Conservation (phyloP, 1,140 invertebrate genomes). For the Drosophila chauvacae region DNA sequence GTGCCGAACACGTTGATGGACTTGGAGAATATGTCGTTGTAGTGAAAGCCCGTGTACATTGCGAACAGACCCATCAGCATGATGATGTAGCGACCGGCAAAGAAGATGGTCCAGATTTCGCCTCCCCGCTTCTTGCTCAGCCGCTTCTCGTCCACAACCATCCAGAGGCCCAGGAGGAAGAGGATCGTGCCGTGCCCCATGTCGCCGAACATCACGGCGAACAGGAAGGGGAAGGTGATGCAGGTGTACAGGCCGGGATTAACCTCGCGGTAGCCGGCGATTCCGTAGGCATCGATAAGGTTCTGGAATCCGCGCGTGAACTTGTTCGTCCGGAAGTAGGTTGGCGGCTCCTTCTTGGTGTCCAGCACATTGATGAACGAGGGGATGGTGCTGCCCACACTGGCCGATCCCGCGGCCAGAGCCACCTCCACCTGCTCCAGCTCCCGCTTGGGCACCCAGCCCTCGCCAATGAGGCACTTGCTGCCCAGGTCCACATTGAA, state of each 20-base stretch:
- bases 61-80: slow-evolving; percentile 98
- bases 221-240: slow-evolving; percentile 91
- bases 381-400: slow-evolving; percentile 94
- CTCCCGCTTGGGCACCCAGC: slow-evolving; percentile 96
- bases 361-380: slow-evolving; percentile 95
- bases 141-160: slow-evolving; percentile 91
- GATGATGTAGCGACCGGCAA: slow-evolving; percentile 98
- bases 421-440: slow-evolving; percentile 94
- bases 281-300: slow-evolving; percentile 94
- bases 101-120: slow-evolving; percentile 98
- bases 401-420: slow-evolving; percentile 95
- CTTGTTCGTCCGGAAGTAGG: slow-evolving; percentile 92
- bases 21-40: slow-evolving; percentile 99
- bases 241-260: slow-evolving; percentile 91
- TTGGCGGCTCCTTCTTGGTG: slow-evolving; percentile 89
- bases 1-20: slow-evolving; percentile 97
- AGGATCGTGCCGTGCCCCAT: slow-evolving; percentile 90
- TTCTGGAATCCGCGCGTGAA: slow-evolving; percentile 93
- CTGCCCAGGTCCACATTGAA: slow-evolving; percentile 96
- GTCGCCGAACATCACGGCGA: slow-evolving; percentile 92
- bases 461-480: slow-evolving; percentile 97
- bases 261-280: slow-evolving; percentile 90
- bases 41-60: slow-evolving; percentile 98
- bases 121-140: slow-evolving; percentile 87
- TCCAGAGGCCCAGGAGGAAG: slow-evolving; percentile 87